Percentiles rank a stretch among this genome's conserved stretches.
Conservation (phyloP, 2,888 invertebrate genomes). For the Lasioglossum morio region DNA sequence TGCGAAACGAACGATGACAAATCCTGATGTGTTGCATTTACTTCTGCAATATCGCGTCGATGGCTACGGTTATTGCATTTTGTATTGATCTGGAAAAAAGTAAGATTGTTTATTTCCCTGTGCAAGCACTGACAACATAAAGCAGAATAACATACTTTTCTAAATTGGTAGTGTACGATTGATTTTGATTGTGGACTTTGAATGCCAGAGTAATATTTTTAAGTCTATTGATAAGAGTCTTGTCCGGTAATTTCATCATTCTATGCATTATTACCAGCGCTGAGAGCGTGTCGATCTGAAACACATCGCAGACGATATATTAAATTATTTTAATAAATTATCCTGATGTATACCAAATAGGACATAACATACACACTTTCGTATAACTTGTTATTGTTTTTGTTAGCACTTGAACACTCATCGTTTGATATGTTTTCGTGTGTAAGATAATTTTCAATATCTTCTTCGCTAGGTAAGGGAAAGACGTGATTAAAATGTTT, state of each 20-base stretch:
- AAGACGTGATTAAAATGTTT: conserved; percentile 46
- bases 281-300: conserved; percentile 69
- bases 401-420: conserved; percentile 61
- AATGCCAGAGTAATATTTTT: conserved; percentile 43
- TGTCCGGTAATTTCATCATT: conserved; percentile 41
- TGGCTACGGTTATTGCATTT: conserved; percentile 39
- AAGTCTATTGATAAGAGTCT: conserved; percentile 35
- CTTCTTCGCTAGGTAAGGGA: conserved; percentile 67
- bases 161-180: conserved; percentile 20
- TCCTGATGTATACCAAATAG: background rate
- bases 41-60: conserved; percentile 36
- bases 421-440: conserved; percentile 53
- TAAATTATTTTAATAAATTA: conserved; percentile 17
- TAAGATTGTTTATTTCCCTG: conserved; percentile 6
- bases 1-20: background rate
- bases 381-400: conserved; percentile 60
- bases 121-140: background rate
- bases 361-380: conserved; percentile 54
- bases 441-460: conserved; percentile 64
- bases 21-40: conserved; percentile 7
- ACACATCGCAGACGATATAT: conserved; percentile 6
- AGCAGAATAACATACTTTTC: conserved; percentile 42
- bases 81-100: conserved; percentile 56
- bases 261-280: conserved; percentile 62
- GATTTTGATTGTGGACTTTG: conserved; percentile 40